Conservation (phyloP, 2,113 vertebrate species). For the Harpagus bidentatus region DNA sequence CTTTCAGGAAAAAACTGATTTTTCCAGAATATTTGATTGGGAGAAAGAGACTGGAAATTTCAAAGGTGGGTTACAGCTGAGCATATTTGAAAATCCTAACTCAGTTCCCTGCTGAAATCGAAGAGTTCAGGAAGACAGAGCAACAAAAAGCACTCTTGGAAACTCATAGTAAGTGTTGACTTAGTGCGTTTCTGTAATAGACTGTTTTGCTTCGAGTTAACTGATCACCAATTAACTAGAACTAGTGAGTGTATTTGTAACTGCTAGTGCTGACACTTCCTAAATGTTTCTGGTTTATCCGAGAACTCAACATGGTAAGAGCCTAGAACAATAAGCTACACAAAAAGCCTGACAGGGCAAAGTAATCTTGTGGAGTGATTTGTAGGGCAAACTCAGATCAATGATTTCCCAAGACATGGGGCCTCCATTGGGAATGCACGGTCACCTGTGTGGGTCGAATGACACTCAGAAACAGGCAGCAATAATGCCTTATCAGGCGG, state of each 20-base stretch:
- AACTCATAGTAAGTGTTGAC: neutral
- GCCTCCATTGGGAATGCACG: neutral
- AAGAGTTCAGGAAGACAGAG: neutral
- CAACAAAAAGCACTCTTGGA: neutral
- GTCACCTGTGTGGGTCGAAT: neutral
- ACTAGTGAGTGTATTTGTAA: neutral
- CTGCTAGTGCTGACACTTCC: neutral
- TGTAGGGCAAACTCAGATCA: neutral
- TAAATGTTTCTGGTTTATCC: neutral
- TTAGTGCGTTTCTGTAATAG: neutral
- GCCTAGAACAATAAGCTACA: neutral
- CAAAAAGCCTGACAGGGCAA: neutral
- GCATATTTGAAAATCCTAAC: neutral
- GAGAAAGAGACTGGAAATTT: neutral
- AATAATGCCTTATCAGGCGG: neutral
- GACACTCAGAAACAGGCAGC: neutral
- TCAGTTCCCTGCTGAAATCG: neutral
- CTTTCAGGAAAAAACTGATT: neutral
- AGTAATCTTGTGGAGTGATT: neutral
- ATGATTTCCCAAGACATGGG: neutral
- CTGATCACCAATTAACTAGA: conserved; percentile 7
- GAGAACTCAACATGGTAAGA: neutral
- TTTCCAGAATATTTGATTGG: neutral
- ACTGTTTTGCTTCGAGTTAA: conserved; percentile 1
- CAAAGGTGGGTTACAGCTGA: neutral